A percentile compares a stretch with the other conserved stretches of the same genome.
These are phyloP conservation scores for Orthosia incerta DNA, from an alignment of 2,888 invertebrate genomes.

Conservation along the genomic window DNA sequence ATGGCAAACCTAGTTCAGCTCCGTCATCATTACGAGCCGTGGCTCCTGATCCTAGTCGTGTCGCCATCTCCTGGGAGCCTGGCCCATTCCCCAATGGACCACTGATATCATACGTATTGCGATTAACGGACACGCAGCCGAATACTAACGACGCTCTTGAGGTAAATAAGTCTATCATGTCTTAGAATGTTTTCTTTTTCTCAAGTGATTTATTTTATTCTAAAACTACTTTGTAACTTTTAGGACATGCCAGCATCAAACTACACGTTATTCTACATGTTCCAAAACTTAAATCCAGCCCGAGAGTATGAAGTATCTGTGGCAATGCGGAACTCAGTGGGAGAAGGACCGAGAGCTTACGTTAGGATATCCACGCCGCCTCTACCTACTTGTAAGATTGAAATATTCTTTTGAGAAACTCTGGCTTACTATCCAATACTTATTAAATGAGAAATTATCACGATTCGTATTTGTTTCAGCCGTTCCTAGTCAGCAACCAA, in stretches of 20 bases:
- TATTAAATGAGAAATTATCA: background rate
- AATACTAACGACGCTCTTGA: slow-evolving; percentile 92
- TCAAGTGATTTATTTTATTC: background rate
- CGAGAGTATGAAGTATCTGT: slow-evolving; percentile 95
- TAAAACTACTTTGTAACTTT: slow-evolving; percentile 43
- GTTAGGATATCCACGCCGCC: slow-evolving; percentile 93
- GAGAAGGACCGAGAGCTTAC: slow-evolving; percentile 94
- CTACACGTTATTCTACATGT: slow-evolving; percentile 94
- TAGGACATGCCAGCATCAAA: slow-evolving; percentile 95
- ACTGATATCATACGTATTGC: slow-evolving; percentile 95
- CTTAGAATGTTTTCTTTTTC: background rate
- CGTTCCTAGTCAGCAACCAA: slow-evolving; percentile 92
- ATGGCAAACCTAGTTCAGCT: slow-evolving; percentile 94
- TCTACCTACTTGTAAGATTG: slow-evolving; percentile 91
- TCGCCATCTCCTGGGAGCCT: slow-evolving; percentile 97
- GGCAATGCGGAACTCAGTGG: slow-evolving; percentile 95
- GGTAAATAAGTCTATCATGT: slow-evolving; percentile 82
- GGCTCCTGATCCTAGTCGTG: slow-evolving; percentile 95
- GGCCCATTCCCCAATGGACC: slow-evolving; percentile 97
- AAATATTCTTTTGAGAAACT: background rate
- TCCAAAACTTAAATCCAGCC: slow-evolving; percentile 93
- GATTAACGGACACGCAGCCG: slow-evolving; percentile 91
- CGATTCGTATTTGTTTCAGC: slow-evolving; percentile 82
- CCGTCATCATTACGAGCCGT: slow-evolving; percentile 94
- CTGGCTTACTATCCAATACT: background rate